A percentile compares a stretch with the other conserved stretches of the same genome.
Conservation (phyloP, 2,797 vertebrate genomes). For the Gouania willdenowi region DNA sequence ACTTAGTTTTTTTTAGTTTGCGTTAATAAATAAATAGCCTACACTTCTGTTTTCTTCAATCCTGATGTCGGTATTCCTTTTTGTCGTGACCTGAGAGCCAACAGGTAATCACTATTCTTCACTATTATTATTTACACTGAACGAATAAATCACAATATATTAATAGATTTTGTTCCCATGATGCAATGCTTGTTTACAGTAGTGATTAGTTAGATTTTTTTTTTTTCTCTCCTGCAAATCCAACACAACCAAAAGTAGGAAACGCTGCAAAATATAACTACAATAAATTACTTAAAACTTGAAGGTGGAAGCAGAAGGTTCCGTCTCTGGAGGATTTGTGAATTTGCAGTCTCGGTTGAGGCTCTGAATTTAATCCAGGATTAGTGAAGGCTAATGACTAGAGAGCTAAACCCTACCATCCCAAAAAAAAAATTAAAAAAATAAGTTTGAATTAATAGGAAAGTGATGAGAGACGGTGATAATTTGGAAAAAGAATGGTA, state of each 20-base stretch:
- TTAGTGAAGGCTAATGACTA: conserved; percentile 55
- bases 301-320: background rate
- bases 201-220: conserved; percentile 9
- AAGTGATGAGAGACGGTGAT: background rate
- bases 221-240: background rate
- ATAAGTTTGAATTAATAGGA: conserved; percentile 10
- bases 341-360: conserved; percentile 22
- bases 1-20: too few species aligned
- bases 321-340: conserved; percentile 28
- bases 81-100: too few species aligned
- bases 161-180: too few species aligned
- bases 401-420: conserved; percentile 44
- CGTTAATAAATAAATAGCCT: too few species aligned
- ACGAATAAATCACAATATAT: too few species aligned
- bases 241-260: too few species aligned
- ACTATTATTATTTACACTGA: too few species aligned
- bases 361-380: conserved; percentile 53
- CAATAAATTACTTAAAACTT: conserved; percentile 9
- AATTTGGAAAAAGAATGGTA: background rate
- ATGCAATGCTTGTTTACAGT: too few species aligned
- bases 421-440: conserved; percentile 45
- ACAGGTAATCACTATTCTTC: too few species aligned
- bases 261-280: background rate
- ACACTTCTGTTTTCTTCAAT: too few species aligned
- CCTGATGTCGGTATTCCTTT: too few species aligned